Base-by-base conservation (phyloP, 1,140 invertebrate genomes). In the Diorhabda carinulata region DNA sequence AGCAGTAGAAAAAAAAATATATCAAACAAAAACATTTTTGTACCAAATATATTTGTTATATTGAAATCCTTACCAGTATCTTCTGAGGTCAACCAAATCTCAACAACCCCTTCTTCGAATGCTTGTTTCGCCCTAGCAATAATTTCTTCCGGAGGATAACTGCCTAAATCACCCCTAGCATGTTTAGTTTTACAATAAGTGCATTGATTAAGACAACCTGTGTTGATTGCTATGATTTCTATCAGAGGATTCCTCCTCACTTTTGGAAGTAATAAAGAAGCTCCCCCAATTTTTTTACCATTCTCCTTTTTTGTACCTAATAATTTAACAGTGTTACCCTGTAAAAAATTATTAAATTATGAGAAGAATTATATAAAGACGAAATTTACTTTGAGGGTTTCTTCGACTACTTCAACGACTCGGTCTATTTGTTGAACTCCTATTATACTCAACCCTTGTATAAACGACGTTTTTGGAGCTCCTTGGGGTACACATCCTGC, bases 141-240 rank as follows among this genome's bases (percentile, higher is more conserved):
- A 43, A 95, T 94, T 81, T 95, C 91, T 66, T 92, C 89, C 0
- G 93, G 90, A 0, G 89, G 88, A 83, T 99, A 99, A 80, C 96
- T 98, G 0, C 93, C 96, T 2, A 99, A 80, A 79, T 99, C 93
- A 0, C 98, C 98, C 71, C 97, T 82, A 0, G 97, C 97, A 83
- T 98, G 95, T 80, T 99, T 99, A 0, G 97, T 99, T 82, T 99
- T 99, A 78, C 97, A 99, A 79, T 99, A 99, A 0, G 97, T 98
- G 80, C 98, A 99, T 74, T 98, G 94, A 84, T 99, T 99, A 3
- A 99, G 82, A 79, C 98, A 99, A 0, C 97, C 98, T 2, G 96
- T 98, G 81, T 96, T 99, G 9, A 99, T 98, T 0, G 98, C 89
- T 72, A 99, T 97, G 64, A 99, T 99, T 86, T 99, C 98, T 71